Percentiles rank a stretch among this genome's conserved stretches.
Evolutionary conservation across 2,888 invertebrate species (phyloP).

Genomic region (Phortica okadai): DNA sequence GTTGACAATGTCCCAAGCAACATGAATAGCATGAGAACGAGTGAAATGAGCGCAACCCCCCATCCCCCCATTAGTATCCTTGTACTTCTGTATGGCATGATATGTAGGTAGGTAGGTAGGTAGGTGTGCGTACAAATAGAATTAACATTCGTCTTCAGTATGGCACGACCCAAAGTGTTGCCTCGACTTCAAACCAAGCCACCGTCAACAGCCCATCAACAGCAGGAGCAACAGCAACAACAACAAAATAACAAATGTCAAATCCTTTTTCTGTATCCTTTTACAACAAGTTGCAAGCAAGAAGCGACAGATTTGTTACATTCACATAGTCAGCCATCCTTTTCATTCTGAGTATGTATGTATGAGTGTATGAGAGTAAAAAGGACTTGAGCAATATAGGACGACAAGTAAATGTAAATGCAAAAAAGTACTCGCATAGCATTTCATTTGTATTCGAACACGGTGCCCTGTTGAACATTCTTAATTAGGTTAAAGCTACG

Average conservation of each 20-base stretch:
- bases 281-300: constrained; percentile 38
- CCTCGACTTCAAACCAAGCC: not conserved
- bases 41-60: constrained; percentile 35
- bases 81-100: not conserved
- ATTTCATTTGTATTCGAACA: constrained; percentile 71
- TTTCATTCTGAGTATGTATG: not conserved
- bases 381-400: not conserved
- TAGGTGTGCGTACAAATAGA: constrained; percentile 61
- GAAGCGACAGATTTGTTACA: constrained; percentile 5
- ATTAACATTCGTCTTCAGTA: constrained; percentile 65
- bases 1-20: constrained; percentile 61
- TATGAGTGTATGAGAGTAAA: not conserved
- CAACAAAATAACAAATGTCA: constrained; percentile 28
- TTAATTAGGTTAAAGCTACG: constrained; percentile 75
- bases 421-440: constrained; percentile 6
- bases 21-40: constrained; percentile 30
- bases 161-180: not conserved
- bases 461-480: constrained; percentile 74
- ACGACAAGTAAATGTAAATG: not conserved
- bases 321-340: not conserved
- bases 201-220: constrained; percentile 39
- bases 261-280: constrained; percentile 48
- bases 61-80: not conserved
- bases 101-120: constrained; percentile 17
- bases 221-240: constrained; percentile 40